phyloP scores from a whole-genome alignment of 2,888 invertebrate genomes.

The Aphelenchoides bicaudatus region DNA sequence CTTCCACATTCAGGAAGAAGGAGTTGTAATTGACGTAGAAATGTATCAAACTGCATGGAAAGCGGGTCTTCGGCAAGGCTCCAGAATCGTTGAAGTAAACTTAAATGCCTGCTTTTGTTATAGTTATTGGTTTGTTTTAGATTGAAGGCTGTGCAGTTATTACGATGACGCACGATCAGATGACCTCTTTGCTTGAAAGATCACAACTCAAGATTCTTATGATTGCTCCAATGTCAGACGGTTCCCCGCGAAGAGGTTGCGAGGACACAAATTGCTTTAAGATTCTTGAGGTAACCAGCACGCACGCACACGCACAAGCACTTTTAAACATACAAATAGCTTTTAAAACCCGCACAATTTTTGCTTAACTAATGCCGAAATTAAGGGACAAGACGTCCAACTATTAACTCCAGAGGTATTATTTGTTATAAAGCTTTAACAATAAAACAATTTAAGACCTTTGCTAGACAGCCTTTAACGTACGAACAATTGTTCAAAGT shows the following conservation, averaged over 20 bases:
- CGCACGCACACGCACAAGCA: neutral
- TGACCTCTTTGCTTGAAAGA: constrained; percentile 47
- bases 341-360: constrained; percentile 48
- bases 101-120: neutral
- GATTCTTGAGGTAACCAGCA: neutral
- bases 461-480: constrained; percentile 54
- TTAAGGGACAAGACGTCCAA: constrained; percentile 48
- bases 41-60: constrained; percentile 65
- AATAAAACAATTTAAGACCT: too few relatives aligned
- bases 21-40: constrained; percentile 89
- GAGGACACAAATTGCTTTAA: constrained; percentile 36
- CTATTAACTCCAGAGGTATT: constrained; percentile 57
- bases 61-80: constrained; percentile 83
- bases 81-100: constrained; percentile 76
- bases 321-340: neutral
- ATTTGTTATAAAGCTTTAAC: too few relatives aligned
- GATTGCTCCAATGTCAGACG: constrained; percentile 53
- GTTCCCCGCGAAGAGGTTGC: constrained; percentile 53
- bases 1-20: constrained; percentile 63
- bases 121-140: constrained; percentile 26
- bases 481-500: constrained; percentile 57
- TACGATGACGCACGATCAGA: constrained; percentile 49
- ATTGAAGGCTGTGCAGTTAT: constrained; percentile 46
- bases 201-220: constrained; percentile 46
- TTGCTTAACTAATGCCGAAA: too few relatives aligned